These are phyloP conservation scores for Phoeniculus purpureus DNA, from an alignment of 2,797 vertebrate genomes.

Conservation along the genomic window DNA sequence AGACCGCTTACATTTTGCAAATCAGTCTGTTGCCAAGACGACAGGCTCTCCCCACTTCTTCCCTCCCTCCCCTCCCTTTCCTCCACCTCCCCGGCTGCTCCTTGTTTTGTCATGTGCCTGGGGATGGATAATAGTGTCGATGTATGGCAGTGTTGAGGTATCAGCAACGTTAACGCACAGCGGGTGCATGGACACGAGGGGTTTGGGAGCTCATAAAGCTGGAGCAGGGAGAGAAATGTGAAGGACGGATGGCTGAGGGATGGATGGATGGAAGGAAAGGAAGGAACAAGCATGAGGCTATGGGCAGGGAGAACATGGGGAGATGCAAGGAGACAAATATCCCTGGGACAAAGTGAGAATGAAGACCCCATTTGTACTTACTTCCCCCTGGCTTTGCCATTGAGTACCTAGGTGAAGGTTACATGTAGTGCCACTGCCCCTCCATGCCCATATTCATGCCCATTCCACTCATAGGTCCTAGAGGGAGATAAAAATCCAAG, in stretches of 20 bases:
- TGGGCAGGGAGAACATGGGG: conserved; percentile 82
- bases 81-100: conserved; percentile 85
- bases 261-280: conserved; percentile 71
- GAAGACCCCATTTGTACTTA: conserved; percentile 89
- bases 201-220: conserved; percentile 77
- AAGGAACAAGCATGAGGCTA: conserved; percentile 86
- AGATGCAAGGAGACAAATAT: conserved; percentile 78
- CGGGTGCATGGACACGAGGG: background rate
- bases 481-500: conserved; percentile 88
- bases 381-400: conserved; percentile 97
- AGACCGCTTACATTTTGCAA: conserved; percentile 99
- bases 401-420: conserved; percentile 93
- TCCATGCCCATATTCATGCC: conserved; percentile 99
- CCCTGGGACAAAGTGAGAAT: conserved; percentile 81
- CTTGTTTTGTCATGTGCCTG: conserved; percentile 87
- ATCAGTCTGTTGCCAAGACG: conserved; percentile 98
- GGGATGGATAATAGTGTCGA: conserved; percentile 82
- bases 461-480: conserved; percentile 99
- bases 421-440: conserved; percentile 99
- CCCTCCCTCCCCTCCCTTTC: background rate
- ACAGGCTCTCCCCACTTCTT: conserved; percentile 81
- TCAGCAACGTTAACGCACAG: conserved; percentile 64
- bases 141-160: conserved; percentile 55
- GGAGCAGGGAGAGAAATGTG: conserved; percentile 77
- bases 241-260: background rate